Percentiles rank a stretch among this genome's conserved stretches.
Conservation (phyloP, 2,797 vertebrate genomes). For the Botia almorhae region DNA sequence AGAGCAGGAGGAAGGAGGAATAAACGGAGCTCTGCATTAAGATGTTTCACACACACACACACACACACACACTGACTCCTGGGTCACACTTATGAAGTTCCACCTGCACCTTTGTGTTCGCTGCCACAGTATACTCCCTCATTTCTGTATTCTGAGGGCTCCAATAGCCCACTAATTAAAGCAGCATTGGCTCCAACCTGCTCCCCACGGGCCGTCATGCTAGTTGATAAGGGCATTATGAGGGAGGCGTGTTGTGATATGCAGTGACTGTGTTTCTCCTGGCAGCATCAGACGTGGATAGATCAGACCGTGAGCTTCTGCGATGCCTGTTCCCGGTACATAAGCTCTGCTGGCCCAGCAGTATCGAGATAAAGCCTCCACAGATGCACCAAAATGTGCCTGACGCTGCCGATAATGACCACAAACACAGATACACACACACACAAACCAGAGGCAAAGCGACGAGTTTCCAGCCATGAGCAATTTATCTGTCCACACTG, state of each 20-base stretch:
- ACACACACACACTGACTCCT: not conserved
- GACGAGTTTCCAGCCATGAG: not conserved
- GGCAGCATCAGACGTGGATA: slow-evolving; percentile 32
- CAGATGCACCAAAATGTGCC: slow-evolving; percentile 27
- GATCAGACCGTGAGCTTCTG: slow-evolving; percentile 34
- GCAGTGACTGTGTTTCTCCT: slow-evolving; percentile 8
- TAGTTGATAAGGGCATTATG: slow-evolving; percentile 32
- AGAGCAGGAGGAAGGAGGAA: too few species aligned
- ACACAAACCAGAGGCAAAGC: not conserved
- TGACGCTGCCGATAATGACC: slow-evolving; percentile 37
- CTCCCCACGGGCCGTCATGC: slow-evolving; percentile 29
- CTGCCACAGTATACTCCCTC: not conserved
- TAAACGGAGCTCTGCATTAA: not conserved
- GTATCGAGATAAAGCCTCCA: slow-evolving; percentile 36
- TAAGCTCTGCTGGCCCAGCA: slow-evolving; percentile 18
- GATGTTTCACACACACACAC: too few species aligned
- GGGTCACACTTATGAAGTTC: not conserved
- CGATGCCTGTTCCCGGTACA: slow-evolving; percentile 13
- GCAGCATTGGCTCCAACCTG: slow-evolving; percentile 25
- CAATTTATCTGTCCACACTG: not conserved
- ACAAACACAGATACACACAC: too few species aligned
- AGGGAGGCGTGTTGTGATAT: slow-evolving; percentile 17
- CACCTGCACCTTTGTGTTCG: slow-evolving; percentile 9
- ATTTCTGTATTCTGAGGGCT: not conserved
- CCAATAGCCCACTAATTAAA: slow-evolving; percentile 42